Base-by-base conservation (phyloP, 2,888 invertebrate species). In the Plagodis pulveraria region DNA sequence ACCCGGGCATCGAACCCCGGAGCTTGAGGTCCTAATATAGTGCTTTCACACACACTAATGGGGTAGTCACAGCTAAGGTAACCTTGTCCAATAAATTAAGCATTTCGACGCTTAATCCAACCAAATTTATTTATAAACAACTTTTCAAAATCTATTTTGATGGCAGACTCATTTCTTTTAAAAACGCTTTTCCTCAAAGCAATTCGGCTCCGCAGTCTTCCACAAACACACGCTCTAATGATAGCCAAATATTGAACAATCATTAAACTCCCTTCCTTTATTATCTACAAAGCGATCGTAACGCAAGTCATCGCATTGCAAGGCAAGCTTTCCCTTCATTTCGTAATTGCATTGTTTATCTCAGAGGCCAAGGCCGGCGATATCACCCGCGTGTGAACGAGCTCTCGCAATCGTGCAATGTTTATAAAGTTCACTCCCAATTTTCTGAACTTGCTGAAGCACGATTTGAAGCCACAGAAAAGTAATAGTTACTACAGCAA, bases 321-420 rank as follows among this genome's bases (percentile, higher is more conserved):
- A 57, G 70, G 58, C 45, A 41, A 57, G 70, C 77, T 79, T 77
- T 77, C 78, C 69, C 74, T 73, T 66, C 68, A 73, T 81, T 78
- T 82, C 75, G 75, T 84, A 87, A 87, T 77, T 77, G 69, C 72
- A 82, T 87, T 86, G 87, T 87, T 81, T 82, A 83, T 79, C 78
- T 74, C 72, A 63, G 81, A 73, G 84, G 89, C 85, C 89, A 89
- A 89, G 89, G 89, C 80, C 84, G 77, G 58, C 63, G 73, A 73
- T 80, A 80, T 84, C 84, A 81, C 77, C 83, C 86, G 79, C 83
- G 80, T 68, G 66, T 64, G 68, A 68, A 66, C 60, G 32, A 7
- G 45, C 50, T 56, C 49, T 57, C 46, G 55, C 58, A 61, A 60
- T 48, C 45, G 50, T 44, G 7, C 36, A 12, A 41, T 33, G 34